These are phyloP conservation scores for Argynnis bischoffii DNA, from an alignment of 2,888 invertebrate species.

Conservation along the genomic window DNA sequence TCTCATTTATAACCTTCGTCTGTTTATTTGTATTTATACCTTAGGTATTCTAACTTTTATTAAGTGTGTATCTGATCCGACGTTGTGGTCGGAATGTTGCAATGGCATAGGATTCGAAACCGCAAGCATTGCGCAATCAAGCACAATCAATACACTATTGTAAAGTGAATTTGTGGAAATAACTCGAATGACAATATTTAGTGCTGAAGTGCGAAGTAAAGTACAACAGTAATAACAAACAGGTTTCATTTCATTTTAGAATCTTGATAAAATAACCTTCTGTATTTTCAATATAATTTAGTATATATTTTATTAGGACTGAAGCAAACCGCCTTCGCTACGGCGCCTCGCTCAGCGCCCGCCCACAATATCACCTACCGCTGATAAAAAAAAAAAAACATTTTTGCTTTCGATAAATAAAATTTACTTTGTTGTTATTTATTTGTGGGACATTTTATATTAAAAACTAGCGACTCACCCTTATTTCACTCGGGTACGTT, in stretches of 20 bases:
- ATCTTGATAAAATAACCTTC: background rate
- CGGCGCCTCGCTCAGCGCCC: too few species aligned
- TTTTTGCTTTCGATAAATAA: too few species aligned
- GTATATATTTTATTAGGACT: too few species aligned
- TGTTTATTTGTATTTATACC: constrained; percentile 9
- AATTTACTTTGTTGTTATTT: too few species aligned
- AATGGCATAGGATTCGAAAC: constrained; percentile 34
- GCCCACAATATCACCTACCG: too few species aligned
- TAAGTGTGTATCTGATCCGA: constrained; percentile 21
- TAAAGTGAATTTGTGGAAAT: constrained; percentile 29
- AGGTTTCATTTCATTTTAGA: background rate
- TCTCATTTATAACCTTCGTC: background rate
- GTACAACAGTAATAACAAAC: constrained; percentile 1
- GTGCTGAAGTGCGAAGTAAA: constrained; percentile 5
- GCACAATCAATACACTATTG: constrained; percentile 34
- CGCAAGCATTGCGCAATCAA: constrained; percentile 28
- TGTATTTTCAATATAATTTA: too few species aligned
- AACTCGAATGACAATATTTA: constrained; percentile 27
- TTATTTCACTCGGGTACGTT: too few species aligned
- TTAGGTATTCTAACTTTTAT: constrained; percentile 4
- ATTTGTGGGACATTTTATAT: too few species aligned
- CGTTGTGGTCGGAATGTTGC: constrained; percentile 33
- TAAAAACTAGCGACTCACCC: too few species aligned
- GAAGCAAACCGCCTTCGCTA: too few species aligned
- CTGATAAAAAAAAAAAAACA: too few species aligned